Evolutionary conservation across 1,140 invertebrate species (phyloP), one percentile per base, ranked within the genome.

Genomic region (Pygmarrhopalites habei): DNA sequence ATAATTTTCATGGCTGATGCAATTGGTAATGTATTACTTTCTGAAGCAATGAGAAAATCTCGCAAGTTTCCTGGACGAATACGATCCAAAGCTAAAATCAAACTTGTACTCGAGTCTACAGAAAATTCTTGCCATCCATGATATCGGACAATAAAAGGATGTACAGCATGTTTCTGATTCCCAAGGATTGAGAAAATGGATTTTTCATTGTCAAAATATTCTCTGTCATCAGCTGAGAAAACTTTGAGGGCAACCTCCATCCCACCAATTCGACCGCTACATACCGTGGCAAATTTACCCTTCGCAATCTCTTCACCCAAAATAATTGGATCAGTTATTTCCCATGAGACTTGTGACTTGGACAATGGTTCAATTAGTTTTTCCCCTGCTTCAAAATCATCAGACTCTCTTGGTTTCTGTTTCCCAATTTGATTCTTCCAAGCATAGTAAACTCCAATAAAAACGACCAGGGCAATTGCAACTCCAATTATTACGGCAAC

Each of bases 151-250:
- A 69, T 35, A 41, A 61, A 17, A 19, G 43, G 21, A 25, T 47
- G 23, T 43, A 25, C 32, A 25, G 7, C 23, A 10, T 15, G 14
- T 61, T 15, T 5, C 7, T 35, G 29, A 26, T 63, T 55, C 3
- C 56, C 64, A 29, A 71, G 35, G 49, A 30, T 51, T 23, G 66
- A 46, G 25, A 60, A 71, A 15, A 71, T 62, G 29, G 56, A 71
- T 25, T 58, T 47, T 39, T 71, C 69, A 65, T 71, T 71, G 14
- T 68, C 66, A 44, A 63, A 71, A 47, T 64, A 66, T 29, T 71
- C 69, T 15, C 51, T 30, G 26, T 71, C 60, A 14, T 71, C 69
- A 1, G 35, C 23, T 26, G 60, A 19, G 41, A 64, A 69, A 19
- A 66, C 41, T 61, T 69, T 69, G 1, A 66, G 14, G 5, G 67